Evolutionary conservation across 2,797 vertebrate genomes (phyloP), one percentile per base, ranked within the genome.

Genomic region (Acanthis flammea): DNA sequence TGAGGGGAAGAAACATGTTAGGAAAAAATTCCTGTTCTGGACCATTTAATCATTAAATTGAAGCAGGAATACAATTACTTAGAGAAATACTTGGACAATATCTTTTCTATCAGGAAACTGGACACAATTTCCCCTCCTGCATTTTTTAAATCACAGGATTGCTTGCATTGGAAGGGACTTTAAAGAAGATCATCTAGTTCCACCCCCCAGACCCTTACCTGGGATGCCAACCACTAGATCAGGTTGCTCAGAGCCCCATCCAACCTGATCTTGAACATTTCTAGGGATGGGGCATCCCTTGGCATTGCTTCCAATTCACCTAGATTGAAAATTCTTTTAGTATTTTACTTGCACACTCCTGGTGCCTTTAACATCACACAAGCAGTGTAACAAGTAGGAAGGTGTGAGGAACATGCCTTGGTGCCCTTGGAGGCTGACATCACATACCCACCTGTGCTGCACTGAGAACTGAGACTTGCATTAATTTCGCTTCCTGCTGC

Each of bases 21-120:
- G 70, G 30, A 92, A 47, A 84, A 63, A 88, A 86, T 45, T 63
- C 41, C 15, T 63, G 10, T 50, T 92, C 66, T 71, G 60, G 18
- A 78, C 55, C 15, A 28, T 48, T 75, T 92, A 82, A 82, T 41
- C 24, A 35, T 67, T 84, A 88, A 72, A 90, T 58, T 73, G 68
- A 86, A 54, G 2, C 9, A 76, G 37, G 19, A 88, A 50, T 79
- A 63, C 31, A 75, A 47, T 76, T 81, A 44, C 58, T 72, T 78
- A 30, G 21, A 83, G n/a, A 80, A 62, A 75, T 35, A 66, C 14
- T 35, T 42, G 25, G 12, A 5, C 17, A 70, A 33, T 48, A 81
- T 76, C 14, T 58, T 81, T 61, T 60, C 31, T 42, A 11, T 50
- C 22, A 25, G 55, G 68, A 75, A 68, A 70, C 0, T n/a, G 5